A percentile compares a stretch with the other conserved stretches of the same genome.
phyloP scores from a whole-genome alignment of 2,797 vertebrate genomes.

The Enteromius thamalakanensis region DNA sequence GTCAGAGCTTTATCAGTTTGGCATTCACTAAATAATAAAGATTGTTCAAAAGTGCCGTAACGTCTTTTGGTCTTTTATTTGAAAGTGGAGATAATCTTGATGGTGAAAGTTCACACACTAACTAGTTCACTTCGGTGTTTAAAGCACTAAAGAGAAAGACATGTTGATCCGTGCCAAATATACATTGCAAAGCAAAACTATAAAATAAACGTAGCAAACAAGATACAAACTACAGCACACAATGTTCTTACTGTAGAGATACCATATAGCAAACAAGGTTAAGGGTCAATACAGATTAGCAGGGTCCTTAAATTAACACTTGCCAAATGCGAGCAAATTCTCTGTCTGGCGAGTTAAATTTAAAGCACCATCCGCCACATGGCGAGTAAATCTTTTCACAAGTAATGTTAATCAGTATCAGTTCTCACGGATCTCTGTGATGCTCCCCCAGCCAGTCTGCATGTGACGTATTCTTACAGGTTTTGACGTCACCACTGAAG shows the following conservation, averaged over 20 bases:
- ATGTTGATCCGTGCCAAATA: neutral
- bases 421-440: too few relatives aligned
- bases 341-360: too few relatives aligned
- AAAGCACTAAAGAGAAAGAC: neutral
- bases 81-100: neutral
- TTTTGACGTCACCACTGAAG: too few relatives aligned
- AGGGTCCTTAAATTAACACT: too few relatives aligned
- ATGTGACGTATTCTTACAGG: too few relatives aligned
- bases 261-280: neutral
- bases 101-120: neutral
- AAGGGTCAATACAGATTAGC: neutral
- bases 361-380: too few relatives aligned
- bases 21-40: neutral
- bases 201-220: neutral
- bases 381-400: too few relatives aligned
- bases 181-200: neutral
- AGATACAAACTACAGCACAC: neutral
- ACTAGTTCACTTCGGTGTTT: neutral
- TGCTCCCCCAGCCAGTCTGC: too few relatives aligned
- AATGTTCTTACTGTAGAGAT: constrained; percentile 8
- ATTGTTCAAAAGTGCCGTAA: neutral
- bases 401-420: too few relatives aligned
- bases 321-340: too few relatives aligned
- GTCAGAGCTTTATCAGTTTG: neutral
- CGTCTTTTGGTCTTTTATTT: neutral